Evolutionary conservation across 2,888 invertebrate genomes (phyloP), one percentile per base, ranked within the genome.

Genomic region (Clanis bilineata): DNA sequence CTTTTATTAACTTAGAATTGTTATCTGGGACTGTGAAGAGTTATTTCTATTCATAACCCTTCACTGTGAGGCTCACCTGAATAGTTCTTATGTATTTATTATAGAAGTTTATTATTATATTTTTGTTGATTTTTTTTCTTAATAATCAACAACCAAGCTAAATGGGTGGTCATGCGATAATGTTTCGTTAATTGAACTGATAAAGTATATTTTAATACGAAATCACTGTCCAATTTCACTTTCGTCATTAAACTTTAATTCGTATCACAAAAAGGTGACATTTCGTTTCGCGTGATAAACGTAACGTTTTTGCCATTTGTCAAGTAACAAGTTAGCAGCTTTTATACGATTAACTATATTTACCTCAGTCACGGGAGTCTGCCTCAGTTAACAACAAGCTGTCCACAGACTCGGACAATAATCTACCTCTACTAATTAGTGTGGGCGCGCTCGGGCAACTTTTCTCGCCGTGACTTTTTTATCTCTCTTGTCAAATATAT

Each of bases 211-310:
- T 32, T 51, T 51, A 51, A 51, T 51, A 51, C 51, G 10, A 32
- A 51, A 51, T 12, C 28, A 51, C 10, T 45, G 44, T n/a, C 10
- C 28, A 10, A 4, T 51, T 51, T 51, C 51, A 18, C 51, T 51
- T 51, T 51, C 4, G 15, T 51, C 47, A 51, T 28, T 15, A 51
- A 51, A 51, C 47, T 51, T 51, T 28, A 51, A 32, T 51, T 32
- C 5, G 7, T 51, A 28, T 7, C 22, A 51, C 18, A 51, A 51
- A 47, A 51, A 51, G 18, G 18, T 51, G 28, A 18, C 32, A 28
- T 51, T 51, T 39, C 15, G 51, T 51, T 51, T 51, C 45, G 51
- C 51, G 51, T 51, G 51, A 51, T 51, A 32, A 51, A 32, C 51
- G 10, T 18, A 28, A 18, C 9, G 51, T 51, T 51, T 51, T 51